Evolutionary conservation across 2,888 invertebrate species (phyloP).

Genomic region (Metellina segmentata): DNA sequence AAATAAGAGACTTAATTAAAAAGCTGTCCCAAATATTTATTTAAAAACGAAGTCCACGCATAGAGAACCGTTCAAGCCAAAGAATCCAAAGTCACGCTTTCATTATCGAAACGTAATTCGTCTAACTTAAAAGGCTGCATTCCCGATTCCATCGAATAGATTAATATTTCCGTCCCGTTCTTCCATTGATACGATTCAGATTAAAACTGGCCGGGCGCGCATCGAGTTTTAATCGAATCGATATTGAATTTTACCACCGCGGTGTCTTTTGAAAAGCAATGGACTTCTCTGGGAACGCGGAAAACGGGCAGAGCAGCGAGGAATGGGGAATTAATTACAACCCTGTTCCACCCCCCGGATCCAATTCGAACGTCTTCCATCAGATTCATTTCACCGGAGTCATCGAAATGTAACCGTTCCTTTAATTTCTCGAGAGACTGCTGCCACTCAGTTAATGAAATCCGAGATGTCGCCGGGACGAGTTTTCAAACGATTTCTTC

Average conservation of each 20-base stretch:
- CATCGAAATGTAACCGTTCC: constrained; percentile 28
- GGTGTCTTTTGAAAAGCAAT: constrained; percentile 37
- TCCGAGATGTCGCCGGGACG: background rate
- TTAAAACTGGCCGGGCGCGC: constrained; percentile 46
- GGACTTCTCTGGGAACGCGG: background rate
- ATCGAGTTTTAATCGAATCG: constrained; percentile 56
- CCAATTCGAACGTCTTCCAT: background rate
- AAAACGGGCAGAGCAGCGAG: constrained; percentile 3
- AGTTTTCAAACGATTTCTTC: background rate
- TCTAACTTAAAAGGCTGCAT: background rate
- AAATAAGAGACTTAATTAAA: too few relatives aligned
- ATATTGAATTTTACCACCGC: constrained; percentile 19
- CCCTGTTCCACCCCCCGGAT: background rate
- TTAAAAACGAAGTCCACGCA: too few relatives aligned
- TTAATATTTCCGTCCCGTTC: background rate
- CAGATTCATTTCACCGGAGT: constrained; percentile 35
- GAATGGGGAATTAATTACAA: constrained; percentile 56
- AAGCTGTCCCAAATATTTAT: too few relatives aligned
- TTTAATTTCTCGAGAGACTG: constrained; percentile 24
- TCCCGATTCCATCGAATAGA: background rate
- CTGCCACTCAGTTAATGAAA: constrained; percentile 17
- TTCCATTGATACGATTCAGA: constrained; percentile 53
- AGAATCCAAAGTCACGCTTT: background rate
- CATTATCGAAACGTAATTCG: constrained; percentile 23
- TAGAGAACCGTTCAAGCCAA: background rate